phyloP scores from a whole-genome alignment of 2,113 vertebrate species.

The Carettochelys insculpta region DNA sequence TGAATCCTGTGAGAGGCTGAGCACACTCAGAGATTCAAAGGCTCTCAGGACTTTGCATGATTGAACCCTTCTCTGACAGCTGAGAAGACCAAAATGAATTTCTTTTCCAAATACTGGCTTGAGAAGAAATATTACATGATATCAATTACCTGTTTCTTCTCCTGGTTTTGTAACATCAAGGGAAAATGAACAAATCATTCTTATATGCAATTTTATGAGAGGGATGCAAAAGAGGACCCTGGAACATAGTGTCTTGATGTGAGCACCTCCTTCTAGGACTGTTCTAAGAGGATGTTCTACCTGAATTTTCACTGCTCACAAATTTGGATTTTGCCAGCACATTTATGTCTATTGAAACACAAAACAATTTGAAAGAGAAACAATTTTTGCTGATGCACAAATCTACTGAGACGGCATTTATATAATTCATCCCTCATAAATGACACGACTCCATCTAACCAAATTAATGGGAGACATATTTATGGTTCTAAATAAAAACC shows the following conservation, averaged over 20 bases:
- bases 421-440: not conserved
- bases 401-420: not conserved
- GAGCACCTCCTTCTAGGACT: not conserved
- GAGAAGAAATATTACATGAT: too few species aligned
- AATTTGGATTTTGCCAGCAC: not conserved
- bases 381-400: not conserved
- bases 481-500: not conserved
- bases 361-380: not conserved
- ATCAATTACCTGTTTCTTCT: too few species aligned
- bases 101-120: not conserved
- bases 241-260: not conserved
- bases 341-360: not conserved
- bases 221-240: not conserved
- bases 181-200: not conserved
- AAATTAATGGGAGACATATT: not conserved
- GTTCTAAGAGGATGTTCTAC: not conserved
- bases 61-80: not conserved
- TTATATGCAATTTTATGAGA: not conserved
- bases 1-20: rapidly evolving
- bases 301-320: not conserved
- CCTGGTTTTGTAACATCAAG: not conserved
- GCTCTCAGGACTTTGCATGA: rapidly evolving
- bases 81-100: not conserved
- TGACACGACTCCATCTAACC: not conserved
- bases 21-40: rapidly evolving